These are phyloP conservation scores for Acleris laterana DNA, from an alignment of 2,888 invertebrate genomes.

Conservation along the genomic window DNA sequence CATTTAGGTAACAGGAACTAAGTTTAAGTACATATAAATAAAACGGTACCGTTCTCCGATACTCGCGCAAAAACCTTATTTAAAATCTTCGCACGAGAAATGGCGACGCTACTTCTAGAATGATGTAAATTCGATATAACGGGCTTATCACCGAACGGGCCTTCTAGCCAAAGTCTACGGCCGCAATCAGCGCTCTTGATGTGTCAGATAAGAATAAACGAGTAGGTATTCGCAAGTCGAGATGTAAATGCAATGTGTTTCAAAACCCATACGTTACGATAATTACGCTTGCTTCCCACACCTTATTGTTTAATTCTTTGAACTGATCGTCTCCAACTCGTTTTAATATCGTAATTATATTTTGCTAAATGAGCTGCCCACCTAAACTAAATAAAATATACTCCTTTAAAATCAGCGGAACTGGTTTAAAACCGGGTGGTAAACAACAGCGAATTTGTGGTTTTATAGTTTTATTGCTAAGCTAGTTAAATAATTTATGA, in stretches of 20 bases:
- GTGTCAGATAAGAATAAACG: conserved; percentile 12
- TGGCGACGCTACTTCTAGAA: conserved; percentile 2
- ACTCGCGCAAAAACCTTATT: conserved; percentile 1
- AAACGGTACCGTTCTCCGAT: background rate
- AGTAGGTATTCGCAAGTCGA: conserved; percentile 3
- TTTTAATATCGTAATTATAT: background rate
- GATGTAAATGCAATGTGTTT: background rate
- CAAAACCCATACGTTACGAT: background rate
- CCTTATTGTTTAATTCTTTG: conserved; percentile 4
- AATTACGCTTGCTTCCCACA: conserved; percentile 1
- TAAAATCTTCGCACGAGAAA: conserved; percentile 6
- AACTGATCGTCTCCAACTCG: background rate
- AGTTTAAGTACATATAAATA: background rate
- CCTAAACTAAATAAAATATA: too few relatives aligned
- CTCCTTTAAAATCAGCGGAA: too few relatives aligned
- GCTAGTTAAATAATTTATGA: too few relatives aligned
- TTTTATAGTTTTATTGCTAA: too few relatives aligned
- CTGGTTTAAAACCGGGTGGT: too few relatives aligned
- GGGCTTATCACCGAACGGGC: conserved; percentile 13
- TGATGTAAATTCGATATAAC: conserved; percentile 7
- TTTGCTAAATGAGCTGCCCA: background rate
- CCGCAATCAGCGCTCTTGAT: conserved; percentile 10
- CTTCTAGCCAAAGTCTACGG: conserved; percentile 1
- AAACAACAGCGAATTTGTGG: too few relatives aligned
- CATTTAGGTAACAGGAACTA: background rate